These are phyloP conservation scores for Flexamia atlantica DNA, from an alignment of 2,888 invertebrate genomes.

Conservation along the genomic window DNA sequence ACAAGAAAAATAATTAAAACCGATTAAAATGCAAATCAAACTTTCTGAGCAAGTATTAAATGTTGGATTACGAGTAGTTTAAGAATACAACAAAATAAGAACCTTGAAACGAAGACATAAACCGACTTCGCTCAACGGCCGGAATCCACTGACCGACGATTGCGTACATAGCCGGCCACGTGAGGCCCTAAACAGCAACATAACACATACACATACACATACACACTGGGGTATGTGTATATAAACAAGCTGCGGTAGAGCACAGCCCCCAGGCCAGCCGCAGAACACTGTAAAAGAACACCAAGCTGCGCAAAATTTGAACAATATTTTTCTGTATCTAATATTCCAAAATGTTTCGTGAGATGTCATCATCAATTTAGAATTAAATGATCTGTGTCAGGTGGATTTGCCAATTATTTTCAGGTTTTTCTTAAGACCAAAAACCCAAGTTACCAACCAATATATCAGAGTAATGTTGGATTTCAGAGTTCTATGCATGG, in stretches of 20 bases:
- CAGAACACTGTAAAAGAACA: neutral
- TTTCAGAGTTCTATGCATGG: too few relatives aligned
- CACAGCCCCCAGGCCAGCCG: neutral
- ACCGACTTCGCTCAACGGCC: constrained; percentile 82
- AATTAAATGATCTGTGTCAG: too few relatives aligned
- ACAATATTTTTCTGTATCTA: too few relatives aligned
- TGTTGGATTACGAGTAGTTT: constrained; percentile 21
- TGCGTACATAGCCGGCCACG: constrained; percentile 88
- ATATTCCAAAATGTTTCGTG: too few relatives aligned
- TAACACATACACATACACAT: constrained; percentile 21
- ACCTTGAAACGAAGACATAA: constrained; percentile 88
- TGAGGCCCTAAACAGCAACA: constrained; percentile 77
- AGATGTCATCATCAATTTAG: too few relatives aligned
- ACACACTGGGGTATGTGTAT: constrained; percentile 41
- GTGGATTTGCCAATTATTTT: too few relatives aligned
- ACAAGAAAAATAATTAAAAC: neutral
- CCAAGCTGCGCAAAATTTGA: neutral
- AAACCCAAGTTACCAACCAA: too few relatives aligned
- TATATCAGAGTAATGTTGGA: too few relatives aligned
- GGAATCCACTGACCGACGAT: constrained; percentile 86
- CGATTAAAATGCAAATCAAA: neutral
- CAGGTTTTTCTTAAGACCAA: too few relatives aligned
- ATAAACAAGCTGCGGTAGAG: neutral
- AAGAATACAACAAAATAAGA: constrained; percentile 63
- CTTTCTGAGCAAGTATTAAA: neutral